These are phyloP conservation scores for Onychomys leucogaster DNA, from an alignment of 2,797 vertebrate species.

Conservation along the genomic window DNA sequence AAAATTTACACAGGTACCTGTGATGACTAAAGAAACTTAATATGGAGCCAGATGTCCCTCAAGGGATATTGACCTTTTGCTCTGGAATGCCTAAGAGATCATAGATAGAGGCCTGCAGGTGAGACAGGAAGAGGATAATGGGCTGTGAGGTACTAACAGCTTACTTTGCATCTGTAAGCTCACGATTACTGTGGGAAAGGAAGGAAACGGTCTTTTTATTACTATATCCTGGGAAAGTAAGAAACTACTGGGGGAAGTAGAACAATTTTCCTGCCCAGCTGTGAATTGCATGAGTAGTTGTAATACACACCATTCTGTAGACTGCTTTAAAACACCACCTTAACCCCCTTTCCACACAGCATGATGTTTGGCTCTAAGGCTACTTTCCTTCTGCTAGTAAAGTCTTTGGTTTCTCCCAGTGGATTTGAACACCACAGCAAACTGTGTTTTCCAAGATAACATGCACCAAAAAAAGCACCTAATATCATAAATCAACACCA, in stretches of 20 bases:
- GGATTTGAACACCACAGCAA: not conserved
- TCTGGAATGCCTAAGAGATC: not conserved
- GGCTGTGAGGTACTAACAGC: not conserved
- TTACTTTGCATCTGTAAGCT: not conserved
- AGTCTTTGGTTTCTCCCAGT: not conserved
- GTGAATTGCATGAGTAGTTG: not conserved
- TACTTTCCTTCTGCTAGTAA: not conserved
- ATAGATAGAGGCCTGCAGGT: not conserved
- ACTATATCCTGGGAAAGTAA: too few species aligned
- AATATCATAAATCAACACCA: not conserved
- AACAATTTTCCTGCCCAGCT: not conserved
- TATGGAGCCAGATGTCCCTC: not conserved
- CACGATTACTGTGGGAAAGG: not conserved
- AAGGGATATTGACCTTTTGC: not conserved
- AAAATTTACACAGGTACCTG: not conserved
- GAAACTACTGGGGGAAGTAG: too few species aligned
- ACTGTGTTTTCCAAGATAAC: not conserved
- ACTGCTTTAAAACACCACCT: too few species aligned
- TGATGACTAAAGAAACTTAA: not conserved
- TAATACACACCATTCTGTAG: not conserved
- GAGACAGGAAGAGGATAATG: not conserved
- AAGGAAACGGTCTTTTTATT: not conserved
- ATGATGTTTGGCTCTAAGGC: not conserved
- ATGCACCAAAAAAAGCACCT: not conserved
- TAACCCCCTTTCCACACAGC: too few species aligned